Evolutionary conservation across 2,113 vertebrate species (phyloP).

Genomic region (Scomber scombrus): DNA sequence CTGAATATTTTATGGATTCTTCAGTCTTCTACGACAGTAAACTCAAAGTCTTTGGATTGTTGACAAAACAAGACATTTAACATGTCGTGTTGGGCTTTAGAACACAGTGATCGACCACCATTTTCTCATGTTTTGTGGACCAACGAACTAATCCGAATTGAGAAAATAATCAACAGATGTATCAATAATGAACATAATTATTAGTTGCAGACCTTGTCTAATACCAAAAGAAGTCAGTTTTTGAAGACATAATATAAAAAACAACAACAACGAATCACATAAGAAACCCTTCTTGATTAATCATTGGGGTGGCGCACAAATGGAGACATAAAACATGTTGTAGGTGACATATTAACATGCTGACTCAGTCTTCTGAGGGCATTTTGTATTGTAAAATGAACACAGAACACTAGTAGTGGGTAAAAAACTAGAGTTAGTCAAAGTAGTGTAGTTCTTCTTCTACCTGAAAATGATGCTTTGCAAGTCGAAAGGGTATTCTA

Average conservation of each 20-base stretch:
- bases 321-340: slow-evolving; percentile 25
- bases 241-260: too few relatives aligned
- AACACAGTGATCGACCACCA: too few relatives aligned
- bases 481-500: slow-evolving; percentile 99
- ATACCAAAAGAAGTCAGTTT: neutral
- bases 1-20: too few relatives aligned
- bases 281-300: neutral
- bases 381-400: slow-evolving; percentile 14
- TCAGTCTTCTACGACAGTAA: too few relatives aligned
- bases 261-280: too few relatives aligned
- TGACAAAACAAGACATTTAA: too few relatives aligned
- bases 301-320: neutral
- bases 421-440: slow-evolving; percentile 48
- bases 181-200: too few relatives aligned
- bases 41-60: too few relatives aligned
- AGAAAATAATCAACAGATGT: too few relatives aligned
- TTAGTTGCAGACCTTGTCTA: neutral
- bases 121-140: too few relatives aligned
- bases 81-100: too few relatives aligned
- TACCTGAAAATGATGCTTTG: slow-evolving; percentile 99
- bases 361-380: slow-evolving; percentile 5
- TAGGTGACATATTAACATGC: slow-evolving; percentile 6
- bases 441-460: slow-evolving; percentile 57
- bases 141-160: too few relatives aligned
- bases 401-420: slow-evolving; percentile 3